A percentile compares a stretch with the other conserved stretches of the same genome.
Evolutionary conservation across 2,888 invertebrate species (phyloP).

Genomic region (Dasysyrphus tricinctus): DNA sequence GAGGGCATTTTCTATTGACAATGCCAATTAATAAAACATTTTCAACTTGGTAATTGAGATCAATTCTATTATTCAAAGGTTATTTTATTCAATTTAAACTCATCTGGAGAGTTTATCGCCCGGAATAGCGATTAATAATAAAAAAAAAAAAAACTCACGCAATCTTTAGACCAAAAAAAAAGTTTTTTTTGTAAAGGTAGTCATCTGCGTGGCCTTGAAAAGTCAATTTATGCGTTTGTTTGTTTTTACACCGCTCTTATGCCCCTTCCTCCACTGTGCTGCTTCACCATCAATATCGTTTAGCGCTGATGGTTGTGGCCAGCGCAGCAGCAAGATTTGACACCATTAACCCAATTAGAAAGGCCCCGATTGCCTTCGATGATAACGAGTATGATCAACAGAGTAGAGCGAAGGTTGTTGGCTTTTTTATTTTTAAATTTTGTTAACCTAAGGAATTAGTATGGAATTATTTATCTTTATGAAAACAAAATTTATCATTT

Average conservation of each 20-base stretch:
- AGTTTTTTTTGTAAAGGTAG: conserved; percentile 15
- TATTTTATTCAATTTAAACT: not conserved
- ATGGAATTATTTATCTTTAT: not conserved
- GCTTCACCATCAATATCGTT: conserved; percentile 37
- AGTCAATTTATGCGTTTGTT: conserved; percentile 51
- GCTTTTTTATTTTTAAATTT: conserved; percentile 9
- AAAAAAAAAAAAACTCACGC: conserved; percentile 33
- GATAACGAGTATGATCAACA: conserved; percentile 45
- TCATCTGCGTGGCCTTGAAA: conserved; percentile 61
- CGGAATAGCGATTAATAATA: conserved; percentile 4
- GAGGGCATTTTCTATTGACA: not conserved
- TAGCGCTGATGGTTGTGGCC: conserved; percentile 58
- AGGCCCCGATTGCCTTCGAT: conserved; percentile 69
- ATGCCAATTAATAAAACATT: not conserved
- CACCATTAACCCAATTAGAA: conserved; percentile 70
- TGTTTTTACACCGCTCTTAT: conserved; percentile 56
- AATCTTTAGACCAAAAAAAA: conserved; percentile 41
- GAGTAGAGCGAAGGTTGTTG: conserved; percentile 62
- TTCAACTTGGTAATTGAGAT: not conserved
- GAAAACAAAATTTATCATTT: not conserved
- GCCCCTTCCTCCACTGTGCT: conserved; percentile 30
- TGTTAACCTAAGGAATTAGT: conserved; percentile 42
- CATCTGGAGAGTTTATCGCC: conserved; percentile 9
- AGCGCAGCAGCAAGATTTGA: conserved; percentile 78
- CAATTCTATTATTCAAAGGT: not conserved